Evolutionary conservation across 2,888 invertebrate species (phyloP), one percentile per base, ranked within the genome.

Genomic region (Bellardia pandia): DNA sequence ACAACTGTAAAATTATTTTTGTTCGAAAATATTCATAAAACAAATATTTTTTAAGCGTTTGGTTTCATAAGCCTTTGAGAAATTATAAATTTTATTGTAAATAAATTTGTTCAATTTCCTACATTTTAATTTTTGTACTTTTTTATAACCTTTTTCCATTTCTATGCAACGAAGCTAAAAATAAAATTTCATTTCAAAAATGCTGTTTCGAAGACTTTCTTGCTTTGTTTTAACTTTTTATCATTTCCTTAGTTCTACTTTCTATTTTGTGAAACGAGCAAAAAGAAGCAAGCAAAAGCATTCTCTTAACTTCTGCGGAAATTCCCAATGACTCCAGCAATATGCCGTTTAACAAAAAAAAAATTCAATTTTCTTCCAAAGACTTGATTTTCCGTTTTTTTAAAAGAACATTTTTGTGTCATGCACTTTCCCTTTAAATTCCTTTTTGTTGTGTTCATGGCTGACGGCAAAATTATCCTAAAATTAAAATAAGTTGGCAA

Each of bases 251-350:
- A 23, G 23, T 56, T 56, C 9, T 56, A 23, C 7, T 37, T 60
- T 60, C 16, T 16, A 1, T 60, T n/a, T 60, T 14, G 33, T 37
- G 45, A 45, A 13, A 3, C 45, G 45, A 45, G 4, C 37, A 45
- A 11, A 60, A 60, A 60, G 37, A 33, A n/a, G 37, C 9, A 14
- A 14, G 1, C 37, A 33, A 60, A 60, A 37, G 13, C n/a, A 6
- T 60, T 37, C 13, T 60, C 14, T 60, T 60, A 60, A 60, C 37
- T 60, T 60, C 23, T 14, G 8, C 60, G 60, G 60, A 60, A 60
- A 60, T 60, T 60, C 33, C 37, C 60, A 60, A 60, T 60, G 60
- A 60, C 60, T 37, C 64, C 42, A 16, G 30, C 16, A 66, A 16
- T 9, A 66, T 66, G 42, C 40, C 8, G 64, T 16, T 64, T 11